Percentiles rank a stretch among this genome's conserved stretches.
phyloP scores from a whole-genome alignment of 2,113 vertebrate genomes.

The Nematolebias whitei region DNA sequence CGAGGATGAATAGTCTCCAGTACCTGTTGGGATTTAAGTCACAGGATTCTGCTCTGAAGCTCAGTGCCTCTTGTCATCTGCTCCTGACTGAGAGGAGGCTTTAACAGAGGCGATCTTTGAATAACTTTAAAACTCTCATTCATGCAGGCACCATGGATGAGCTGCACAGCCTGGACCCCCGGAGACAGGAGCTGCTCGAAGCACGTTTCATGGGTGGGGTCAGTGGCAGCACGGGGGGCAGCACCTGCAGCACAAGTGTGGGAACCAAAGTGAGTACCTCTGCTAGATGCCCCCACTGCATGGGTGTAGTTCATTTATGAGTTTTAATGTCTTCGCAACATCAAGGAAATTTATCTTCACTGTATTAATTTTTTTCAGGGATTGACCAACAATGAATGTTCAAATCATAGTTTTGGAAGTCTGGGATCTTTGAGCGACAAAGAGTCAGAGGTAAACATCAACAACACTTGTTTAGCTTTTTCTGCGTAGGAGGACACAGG shows the following conservation, averaged over 20 bases:
- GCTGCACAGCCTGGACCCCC: slow-evolving; percentile 98
- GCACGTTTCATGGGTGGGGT: slow-evolving; percentile 97
- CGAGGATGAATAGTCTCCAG: slow-evolving; percentile 9
- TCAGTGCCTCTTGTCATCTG: slow-evolving; percentile 14
- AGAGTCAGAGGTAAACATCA: slow-evolving; percentile 91
- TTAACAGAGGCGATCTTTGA: slow-evolving; percentile 23
- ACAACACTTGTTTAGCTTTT: background rate
- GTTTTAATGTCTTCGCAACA: background rate
- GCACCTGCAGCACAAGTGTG: slow-evolving; percentile 95
- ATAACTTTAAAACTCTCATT: slow-evolving; percentile 39
- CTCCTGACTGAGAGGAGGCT: slow-evolving; percentile 24
- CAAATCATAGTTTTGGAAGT: slow-evolving; percentile 99
- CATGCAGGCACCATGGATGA: slow-evolving; percentile 96
- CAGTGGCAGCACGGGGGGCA: slow-evolving; percentile 92
- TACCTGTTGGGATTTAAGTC: slow-evolving; percentile 24
- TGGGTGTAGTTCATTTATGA: background rate
- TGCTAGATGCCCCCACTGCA: background rate
- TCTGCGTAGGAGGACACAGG: too few species aligned
- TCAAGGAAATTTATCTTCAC: too few species aligned
- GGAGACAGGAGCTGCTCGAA: slow-evolving; percentile 97
- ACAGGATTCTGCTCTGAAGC: slow-evolving; percentile 3
- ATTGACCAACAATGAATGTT: slow-evolving; percentile 98
- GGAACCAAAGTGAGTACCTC: slow-evolving; percentile 97
- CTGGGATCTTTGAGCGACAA: slow-evolving; percentile 98
- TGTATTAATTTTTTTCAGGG: slow-evolving; percentile 79